Percentiles rank a stretch among this genome's conserved stretches.
These are phyloP conservation scores for Cygnus olor DNA, from an alignment of 2,797 vertebrate species.

Conservation along the genomic window DNA sequence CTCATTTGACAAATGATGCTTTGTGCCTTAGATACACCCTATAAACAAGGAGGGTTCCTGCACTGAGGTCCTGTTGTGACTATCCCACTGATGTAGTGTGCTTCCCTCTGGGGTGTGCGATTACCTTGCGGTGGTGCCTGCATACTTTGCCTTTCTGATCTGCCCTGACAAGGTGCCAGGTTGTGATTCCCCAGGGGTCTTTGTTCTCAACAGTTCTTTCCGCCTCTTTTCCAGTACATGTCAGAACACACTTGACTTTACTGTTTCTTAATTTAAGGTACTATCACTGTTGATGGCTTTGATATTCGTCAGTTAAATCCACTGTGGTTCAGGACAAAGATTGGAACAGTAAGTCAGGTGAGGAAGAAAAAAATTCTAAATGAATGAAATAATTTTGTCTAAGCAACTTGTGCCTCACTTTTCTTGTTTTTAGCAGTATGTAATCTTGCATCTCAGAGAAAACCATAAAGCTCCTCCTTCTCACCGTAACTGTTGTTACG, in stretches of 20 bases:
- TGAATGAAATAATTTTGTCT: neutral
- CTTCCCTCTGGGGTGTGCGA: neutral
- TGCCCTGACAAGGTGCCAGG: neutral
- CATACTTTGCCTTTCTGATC: neutral
- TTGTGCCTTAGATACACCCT: neutral
- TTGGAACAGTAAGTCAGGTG: constrained; percentile 98
- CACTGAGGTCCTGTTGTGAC: neutral
- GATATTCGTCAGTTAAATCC: constrained; percentile 92
- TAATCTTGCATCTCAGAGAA: neutral
- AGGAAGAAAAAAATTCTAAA: neutral
- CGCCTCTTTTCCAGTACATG: neutral
- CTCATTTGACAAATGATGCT: neutral
- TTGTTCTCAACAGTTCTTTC: neutral
- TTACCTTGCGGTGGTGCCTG: neutral
- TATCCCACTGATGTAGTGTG: neutral
- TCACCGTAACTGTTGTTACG: neutral
- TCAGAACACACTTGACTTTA: neutral
- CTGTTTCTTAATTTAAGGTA: constrained; percentile 78
- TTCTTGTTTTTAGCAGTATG: neutral
- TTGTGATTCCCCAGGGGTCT: neutral
- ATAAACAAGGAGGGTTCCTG: neutral
- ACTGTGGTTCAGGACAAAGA: constrained; percentile 89
- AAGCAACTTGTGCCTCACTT: neutral
- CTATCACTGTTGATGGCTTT: constrained; percentile 86
- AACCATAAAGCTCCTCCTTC: neutral